Evolutionary conservation across 2,888 invertebrate genomes (phyloP), one percentile per base, ranked within the genome.

Genomic region (Callyntrura guangdongensis): DNA sequence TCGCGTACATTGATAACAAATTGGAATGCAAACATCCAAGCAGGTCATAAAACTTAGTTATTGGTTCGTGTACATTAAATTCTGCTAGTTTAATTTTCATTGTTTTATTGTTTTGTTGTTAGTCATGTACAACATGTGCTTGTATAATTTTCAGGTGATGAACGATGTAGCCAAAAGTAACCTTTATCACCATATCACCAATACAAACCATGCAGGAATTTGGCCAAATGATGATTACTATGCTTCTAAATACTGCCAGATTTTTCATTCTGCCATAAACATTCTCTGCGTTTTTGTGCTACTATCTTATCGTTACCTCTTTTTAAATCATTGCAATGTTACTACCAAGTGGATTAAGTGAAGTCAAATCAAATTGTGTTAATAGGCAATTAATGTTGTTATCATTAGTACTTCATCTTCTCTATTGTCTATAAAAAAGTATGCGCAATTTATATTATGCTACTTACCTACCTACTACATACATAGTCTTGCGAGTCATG

Each of bases 311-410:
- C 77, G 0, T 25, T 11, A 25, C 22, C 14, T 25, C 14, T 77
- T 25, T 25, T 77, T 53, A 56, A 22, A 49, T 49, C 74, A 11
- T 36, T 36, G 6, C 4, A 69, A 27, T 49, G 11, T 74, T 14
- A 22, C 36, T n/a, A 47, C 9, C n/a, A 59, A 59, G 45, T 45
- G 17, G 5, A 72, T 22, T 9, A 11, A 8, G 45, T 11, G 47
- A 74, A 74, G 17, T 25, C 25, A 77, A 77, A 56, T 12, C 25
- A 45, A 47, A 25, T 77, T 49, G 49, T 49, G 77, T 53, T 77
- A 77, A 77, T 77, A 53, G 77, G 5, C 53, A n/a, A 22, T 53
- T 77, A 77, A 77, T 53, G 25, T 77, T 53, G 49, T 77, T 77
- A 77, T 53, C 77, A 53, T 49, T 72, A 47, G 53, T 77, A 20